Conservation (phyloP, 1,140 invertebrate genomes). For the Drosophila azteca region DNA sequence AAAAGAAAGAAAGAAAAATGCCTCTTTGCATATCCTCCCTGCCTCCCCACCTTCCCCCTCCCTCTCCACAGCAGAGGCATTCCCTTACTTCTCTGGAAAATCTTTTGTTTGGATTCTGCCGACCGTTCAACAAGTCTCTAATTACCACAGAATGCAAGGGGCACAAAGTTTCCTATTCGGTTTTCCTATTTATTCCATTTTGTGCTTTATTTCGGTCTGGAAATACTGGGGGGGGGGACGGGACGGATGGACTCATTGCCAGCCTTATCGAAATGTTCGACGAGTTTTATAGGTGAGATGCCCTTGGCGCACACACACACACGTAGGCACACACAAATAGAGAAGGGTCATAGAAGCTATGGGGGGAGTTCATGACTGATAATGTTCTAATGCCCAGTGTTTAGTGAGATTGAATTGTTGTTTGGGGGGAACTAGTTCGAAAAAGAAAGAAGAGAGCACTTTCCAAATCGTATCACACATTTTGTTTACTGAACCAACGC, state of each 20-base stretch:
- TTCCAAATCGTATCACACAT: background rate
- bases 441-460: too few species aligned
- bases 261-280: slow-evolving; percentile 52
- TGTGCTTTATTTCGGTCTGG: background rate
- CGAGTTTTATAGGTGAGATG: slow-evolving; percentile 36
- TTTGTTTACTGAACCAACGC: slow-evolving; percentile 1
- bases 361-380: slow-evolving; percentile 40
- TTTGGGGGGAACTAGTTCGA: background rate
- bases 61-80: background rate
- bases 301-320: slow-evolving; percentile 41
- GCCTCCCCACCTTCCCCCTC: background rate
- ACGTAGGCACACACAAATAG: slow-evolving; percentile 4
- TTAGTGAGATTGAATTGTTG: background rate
- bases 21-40: slow-evolving; percentile 16
- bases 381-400: slow-evolving; percentile 9
- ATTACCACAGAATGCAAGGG: slow-evolving; percentile 66
- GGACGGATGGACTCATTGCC: slow-evolving; percentile 6
- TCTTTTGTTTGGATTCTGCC: slow-evolving; percentile 30
- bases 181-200: slow-evolving; percentile 9
- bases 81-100: slow-evolving; percentile 5
- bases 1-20: background rate
- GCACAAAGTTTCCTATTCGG: slow-evolving; percentile 4
- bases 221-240: background rate
- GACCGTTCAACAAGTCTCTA: slow-evolving; percentile 53
- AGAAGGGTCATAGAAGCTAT: slow-evolving; percentile 43